Evolutionary conservation across 92 coral and sea anemone genomes (phyloP).

Genomic region (Diadumene lineata): DNA sequence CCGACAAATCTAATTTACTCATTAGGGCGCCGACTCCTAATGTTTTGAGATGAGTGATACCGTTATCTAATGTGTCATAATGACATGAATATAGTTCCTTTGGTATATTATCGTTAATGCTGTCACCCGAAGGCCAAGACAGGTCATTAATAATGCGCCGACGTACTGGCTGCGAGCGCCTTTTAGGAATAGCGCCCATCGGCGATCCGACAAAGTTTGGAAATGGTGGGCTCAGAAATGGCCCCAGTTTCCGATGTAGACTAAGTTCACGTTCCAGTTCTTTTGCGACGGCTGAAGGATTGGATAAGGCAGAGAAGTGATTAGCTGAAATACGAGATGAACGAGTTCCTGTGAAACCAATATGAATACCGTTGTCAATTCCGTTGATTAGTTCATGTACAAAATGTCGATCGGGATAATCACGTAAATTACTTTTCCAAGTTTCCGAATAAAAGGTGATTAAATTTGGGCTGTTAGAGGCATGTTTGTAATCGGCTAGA

Average conservation of each 20-base stretch:
- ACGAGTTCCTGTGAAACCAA: not conserved
- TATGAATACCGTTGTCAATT: conserved; percentile 2
- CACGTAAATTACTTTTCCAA: too few species aligned
- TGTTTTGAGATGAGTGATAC: conserved; percentile 18
- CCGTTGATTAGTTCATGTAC: not conserved
- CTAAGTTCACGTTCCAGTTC: conserved; percentile 31
- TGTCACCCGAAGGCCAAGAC: conserved; percentile 37
- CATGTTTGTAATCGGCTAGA: too few species aligned
- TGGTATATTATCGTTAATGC: conserved; percentile 34
- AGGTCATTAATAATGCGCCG: conserved; percentile 35
- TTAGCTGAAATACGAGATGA: not conserved
- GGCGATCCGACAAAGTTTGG: conserved; percentile 34
- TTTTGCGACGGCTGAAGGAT: conserved; percentile 13
- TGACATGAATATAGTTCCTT: conserved; percentile 15
- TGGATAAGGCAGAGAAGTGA: too few species aligned
- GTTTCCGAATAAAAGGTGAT: too few species aligned
- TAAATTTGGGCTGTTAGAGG: too few species aligned
- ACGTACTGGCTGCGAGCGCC: too few species aligned
- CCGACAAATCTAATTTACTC: conserved; percentile 47
- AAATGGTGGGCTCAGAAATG: conserved; percentile 34
- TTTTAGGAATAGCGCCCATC: too few species aligned
- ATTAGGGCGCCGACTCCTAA: conserved; percentile 33
- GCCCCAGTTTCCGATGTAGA: conserved; percentile 26
- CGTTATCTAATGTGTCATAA: conserved; percentile 32
- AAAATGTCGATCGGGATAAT: conserved; percentile 10